These are phyloP conservation scores for Ormyrus labotus DNA, from an alignment of 2,888 invertebrate genomes.

Conservation along the genomic window DNA sequence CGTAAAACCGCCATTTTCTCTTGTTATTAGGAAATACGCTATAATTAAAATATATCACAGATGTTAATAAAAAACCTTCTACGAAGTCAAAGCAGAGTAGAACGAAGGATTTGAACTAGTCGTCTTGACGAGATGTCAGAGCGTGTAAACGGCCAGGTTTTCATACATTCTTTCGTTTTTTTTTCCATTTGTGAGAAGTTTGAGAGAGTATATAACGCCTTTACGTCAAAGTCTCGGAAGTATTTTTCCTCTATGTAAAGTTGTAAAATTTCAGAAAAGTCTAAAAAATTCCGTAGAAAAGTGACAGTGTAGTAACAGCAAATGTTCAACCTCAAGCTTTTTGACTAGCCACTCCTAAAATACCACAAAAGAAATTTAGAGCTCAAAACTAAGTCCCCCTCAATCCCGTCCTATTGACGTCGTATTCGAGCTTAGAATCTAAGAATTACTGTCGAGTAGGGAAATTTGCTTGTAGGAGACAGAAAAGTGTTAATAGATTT, in stretches of 20 bases:
- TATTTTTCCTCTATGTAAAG: constrained; percentile 53
- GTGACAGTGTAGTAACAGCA: constrained; percentile 47
- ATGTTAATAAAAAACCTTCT: constrained; percentile 72
- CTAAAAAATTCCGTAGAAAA: constrained; percentile 56
- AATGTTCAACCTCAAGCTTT: constrained; percentile 29
- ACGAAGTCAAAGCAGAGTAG: constrained; percentile 65
- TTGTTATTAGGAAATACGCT: constrained; percentile 67
- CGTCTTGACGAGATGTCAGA: constrained; percentile 55
- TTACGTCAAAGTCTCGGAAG: constrained; percentile 57
- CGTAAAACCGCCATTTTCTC: constrained; percentile 49
- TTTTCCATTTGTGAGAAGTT: constrained; percentile 21
- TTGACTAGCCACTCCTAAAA: constrained; percentile 13
- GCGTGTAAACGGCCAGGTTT: constrained; percentile 55
- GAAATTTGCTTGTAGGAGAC: constrained; percentile 32
- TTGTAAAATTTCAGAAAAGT: constrained; percentile 58
- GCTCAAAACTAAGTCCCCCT: background rate
- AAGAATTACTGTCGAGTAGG: constrained; percentile 5
- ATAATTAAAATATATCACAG: constrained; percentile 74
- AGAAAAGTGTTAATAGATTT: constrained; percentile 11
- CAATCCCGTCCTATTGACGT: background rate
- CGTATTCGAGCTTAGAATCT: constrained; percentile 11
- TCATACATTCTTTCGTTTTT: constrained; percentile 2
- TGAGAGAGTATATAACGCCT: constrained; percentile 27
- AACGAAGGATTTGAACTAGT: constrained; percentile 61
- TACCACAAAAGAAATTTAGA: constrained; percentile 11